Evolutionary conservation across 2,113 vertebrate genomes (phyloP), one percentile per base, ranked within the genome.

Genomic region (Tor tambroides): DNA sequence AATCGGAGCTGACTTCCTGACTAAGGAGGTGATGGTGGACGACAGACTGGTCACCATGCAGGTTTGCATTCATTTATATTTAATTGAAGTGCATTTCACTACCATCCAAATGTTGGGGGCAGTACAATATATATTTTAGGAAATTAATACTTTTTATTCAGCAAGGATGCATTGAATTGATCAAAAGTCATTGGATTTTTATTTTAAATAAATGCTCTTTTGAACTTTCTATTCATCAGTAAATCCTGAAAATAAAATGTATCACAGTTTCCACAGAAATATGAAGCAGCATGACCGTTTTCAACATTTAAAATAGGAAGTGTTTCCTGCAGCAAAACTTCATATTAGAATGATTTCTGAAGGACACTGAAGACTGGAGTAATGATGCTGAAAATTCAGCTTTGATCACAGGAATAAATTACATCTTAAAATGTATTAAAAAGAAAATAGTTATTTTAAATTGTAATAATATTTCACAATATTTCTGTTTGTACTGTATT

Each of bases 11-110:
- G 96, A 97, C 92, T 97, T 97, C 76, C 95, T 97, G 88, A 97
- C 97, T 85, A 97, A 97, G 94, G 96, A 97, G 91, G 96, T 97
- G 89, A 97, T 97, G 97, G 96, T 97, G 92, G 97, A 97, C 61
- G 96, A 97, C 94, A 94, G 96, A 88, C 94, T 97, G 92, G 97
- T 97, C 85, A 97, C 97, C 76, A 97, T 97, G 97, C 97, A 97
- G 96, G 96, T 90, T 28, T 69, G 87, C 67, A 0, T 78, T n/a
- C 9, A 23, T 63, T n/a, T 82, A 2, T 41, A 82, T 43, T 82
- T 26, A 21, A 74, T n/a, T 6, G 28, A 21, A 32, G 11, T 43
- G 41, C 21, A 75, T 26, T 35, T 9, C 15, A 17, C 28, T 32
- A 19, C 35, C 0, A 9, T 41, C 41, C 21, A 6, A 19, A 21